phyloP scores from a whole-genome alignment of 2,113 vertebrate genomes.

The Nibea coibor region DNA sequence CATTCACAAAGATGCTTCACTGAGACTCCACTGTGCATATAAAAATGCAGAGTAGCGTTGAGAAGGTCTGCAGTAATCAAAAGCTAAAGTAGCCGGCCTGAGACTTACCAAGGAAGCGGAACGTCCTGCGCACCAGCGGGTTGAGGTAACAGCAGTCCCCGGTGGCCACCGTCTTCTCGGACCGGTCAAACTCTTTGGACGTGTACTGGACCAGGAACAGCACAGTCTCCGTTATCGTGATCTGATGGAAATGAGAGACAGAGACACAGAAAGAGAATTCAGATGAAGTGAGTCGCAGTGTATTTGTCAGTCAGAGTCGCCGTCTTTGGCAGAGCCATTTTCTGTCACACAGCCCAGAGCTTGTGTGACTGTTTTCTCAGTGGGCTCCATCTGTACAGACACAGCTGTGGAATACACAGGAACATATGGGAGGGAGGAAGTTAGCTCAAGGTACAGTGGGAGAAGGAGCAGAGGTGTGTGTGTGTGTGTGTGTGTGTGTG shows the following conservation, averaged over 20 bases:
- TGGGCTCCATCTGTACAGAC: slow-evolving; percentile 50
- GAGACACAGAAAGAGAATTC: slow-evolving; percentile 8
- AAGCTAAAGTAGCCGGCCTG: background rate
- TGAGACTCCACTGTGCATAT: background rate
- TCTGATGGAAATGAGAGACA: slow-evolving; percentile 79
- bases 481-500: background rate
- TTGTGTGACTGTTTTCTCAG: slow-evolving; percentile 14
- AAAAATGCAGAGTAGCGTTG: background rate
- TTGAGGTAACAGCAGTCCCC: slow-evolving; percentile 99
- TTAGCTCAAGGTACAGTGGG: background rate
- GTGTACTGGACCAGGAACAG: slow-evolving; percentile 97
- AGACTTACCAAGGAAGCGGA: slow-evolving; percentile 95
- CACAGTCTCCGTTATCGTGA: slow-evolving; percentile 94
- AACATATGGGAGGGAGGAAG: slow-evolving; percentile 45
- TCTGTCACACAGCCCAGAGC: background rate
- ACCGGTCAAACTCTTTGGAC: slow-evolving; percentile 95
- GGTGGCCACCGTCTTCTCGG: slow-evolving; percentile 94
- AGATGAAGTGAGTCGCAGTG: background rate
- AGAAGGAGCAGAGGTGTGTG: slow-evolving; percentile 3
- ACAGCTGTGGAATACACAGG: slow-evolving; percentile 40
- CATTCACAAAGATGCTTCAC: background rate
- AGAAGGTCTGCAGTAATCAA: background rate
- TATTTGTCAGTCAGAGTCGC: background rate
- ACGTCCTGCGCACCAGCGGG: slow-evolving; percentile 94
- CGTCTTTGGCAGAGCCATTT: background rate